Evolutionary conservation across 2,888 invertebrate genomes (phyloP), one percentile per base, ranked within the genome.

Genomic region (Pyralis farinalis): DNA sequence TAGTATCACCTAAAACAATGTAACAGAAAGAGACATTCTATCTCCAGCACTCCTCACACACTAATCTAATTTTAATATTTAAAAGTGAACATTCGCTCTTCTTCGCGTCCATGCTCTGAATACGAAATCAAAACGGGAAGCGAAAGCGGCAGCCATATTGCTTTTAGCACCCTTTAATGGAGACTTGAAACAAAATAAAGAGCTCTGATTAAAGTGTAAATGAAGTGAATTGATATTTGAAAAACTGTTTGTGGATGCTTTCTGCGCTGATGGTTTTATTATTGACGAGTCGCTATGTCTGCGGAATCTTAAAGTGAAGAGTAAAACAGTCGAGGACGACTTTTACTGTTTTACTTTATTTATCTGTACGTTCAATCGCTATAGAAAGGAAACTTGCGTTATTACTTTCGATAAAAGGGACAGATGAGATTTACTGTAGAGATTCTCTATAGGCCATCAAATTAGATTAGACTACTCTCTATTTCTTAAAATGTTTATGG

Each of bases 151-250:
- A 55, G 81, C 83, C 82, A 82, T 85, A 50, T 79, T 84, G 82
- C 80, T 84, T 80, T 83, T 81, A 83, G 70, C 76, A 77, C 78
- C 82, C 82, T 83, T 83, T 86, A 82, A 80, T 74, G 72, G 72
- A 71, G 66, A 71, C 63, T 65, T 58, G 57, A 70, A 73, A 71
- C 75, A 74, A 76, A 77, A 73, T 71, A 56, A 70, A 70, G 58
- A 63, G 53, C 47, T 58, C 69, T 72, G 71, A 80, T 80, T 81
- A 77, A 76, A 71, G 76, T 78, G 80, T 70, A 80, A 81, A 82
- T 82, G 69, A 78, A 71, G 61, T 63, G 68, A 76, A 74, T 77
- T 80, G 72, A 77, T 78, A 71, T 77, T 77, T 76, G 64, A 70
- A 64, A 59, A 55, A 68, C 63, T 65, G 67, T 67, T 67, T 71